phyloP scores from a whole-genome alignment of 1,140 invertebrate species.

The Bombus soroeensis region DNA sequence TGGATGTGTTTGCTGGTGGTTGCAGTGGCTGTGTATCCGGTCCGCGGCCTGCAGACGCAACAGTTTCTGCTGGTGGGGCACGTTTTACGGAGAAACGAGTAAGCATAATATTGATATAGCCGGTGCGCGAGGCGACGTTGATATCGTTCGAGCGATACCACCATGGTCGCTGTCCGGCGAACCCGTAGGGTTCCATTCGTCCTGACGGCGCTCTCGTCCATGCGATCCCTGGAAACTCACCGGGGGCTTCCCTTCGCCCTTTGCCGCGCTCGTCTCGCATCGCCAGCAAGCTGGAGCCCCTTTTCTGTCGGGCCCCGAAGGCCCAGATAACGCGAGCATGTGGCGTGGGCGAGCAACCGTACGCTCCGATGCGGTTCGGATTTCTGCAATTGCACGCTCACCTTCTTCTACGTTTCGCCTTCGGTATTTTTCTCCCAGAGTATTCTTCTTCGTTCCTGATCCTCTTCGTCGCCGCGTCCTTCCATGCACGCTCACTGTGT shows the following conservation, averaged over 20 bases:
- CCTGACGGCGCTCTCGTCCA: conserved; percentile 39
- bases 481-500: too few species aligned
- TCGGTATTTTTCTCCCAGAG: neutral
- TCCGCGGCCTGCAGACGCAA: conserved; percentile 68
- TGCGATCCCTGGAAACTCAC: conserved; percentile 62
- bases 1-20: neutral
- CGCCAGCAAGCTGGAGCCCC: conserved; percentile 24
- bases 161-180: conserved; percentile 35
- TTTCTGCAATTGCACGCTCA: conserved; percentile 75
- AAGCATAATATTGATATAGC: conserved; percentile 75
- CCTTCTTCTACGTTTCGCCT: conserved; percentile 36
- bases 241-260: conserved; percentile 30
- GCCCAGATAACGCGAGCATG: conserved; percentile 70
- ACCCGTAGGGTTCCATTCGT: conserved; percentile 40
- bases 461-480: too few species aligned
- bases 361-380: conserved; percentile 69
- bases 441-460: neutral
- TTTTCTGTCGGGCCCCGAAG: conserved; percentile 44
- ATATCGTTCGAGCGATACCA: conserved; percentile 64
- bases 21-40: conserved; percentile 16
- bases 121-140: conserved; percentile 58
- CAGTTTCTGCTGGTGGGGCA: conserved; percentile 65
- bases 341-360: conserved; percentile 75
- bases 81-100: conserved; percentile 75
- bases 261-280: conserved; percentile 26